These are phyloP conservation scores for Thymelicus acteon DNA, from an alignment of 2,888 invertebrate genomes.

Conservation along the genomic window DNA sequence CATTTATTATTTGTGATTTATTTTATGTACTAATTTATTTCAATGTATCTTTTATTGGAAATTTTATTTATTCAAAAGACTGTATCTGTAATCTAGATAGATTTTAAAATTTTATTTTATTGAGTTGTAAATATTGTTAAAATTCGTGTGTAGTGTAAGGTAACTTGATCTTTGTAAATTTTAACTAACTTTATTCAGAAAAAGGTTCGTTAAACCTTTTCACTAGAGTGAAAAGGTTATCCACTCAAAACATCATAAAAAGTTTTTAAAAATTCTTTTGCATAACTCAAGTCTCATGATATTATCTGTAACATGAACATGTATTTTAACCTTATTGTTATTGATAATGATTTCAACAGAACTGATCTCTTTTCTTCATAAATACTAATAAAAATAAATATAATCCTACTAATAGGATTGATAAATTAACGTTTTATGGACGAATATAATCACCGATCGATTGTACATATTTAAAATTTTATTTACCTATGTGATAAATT, in stretches of 20 bases:
- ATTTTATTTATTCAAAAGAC: constrained; percentile 47
- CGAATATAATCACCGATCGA: constrained; percentile 75
- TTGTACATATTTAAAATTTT: constrained; percentile 45
- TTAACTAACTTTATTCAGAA: constrained; percentile 23
- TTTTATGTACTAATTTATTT: constrained; percentile 39
- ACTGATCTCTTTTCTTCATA: constrained; percentile 33
- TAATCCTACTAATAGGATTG: constrained; percentile 21
- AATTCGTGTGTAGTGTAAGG: constrained; percentile 18
- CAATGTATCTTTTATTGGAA: constrained; percentile 27
- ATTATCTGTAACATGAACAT: no score
- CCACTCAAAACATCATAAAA: constrained; percentile 48
- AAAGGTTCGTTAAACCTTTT: no score
- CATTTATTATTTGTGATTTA: constrained; percentile 32
- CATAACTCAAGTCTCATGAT: no score
- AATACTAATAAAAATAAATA: no score
- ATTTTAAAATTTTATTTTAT: constrained; percentile 44
- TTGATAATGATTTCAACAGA: neutral
- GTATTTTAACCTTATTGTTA: neutral
- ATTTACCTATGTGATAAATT: constrained; percentile 36
- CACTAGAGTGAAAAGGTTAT: no score
- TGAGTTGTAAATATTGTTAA: constrained; percentile 45
- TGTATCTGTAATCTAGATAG: constrained; percentile 40
- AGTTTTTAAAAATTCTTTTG: neutral
- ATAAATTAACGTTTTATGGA: constrained; percentile 55
- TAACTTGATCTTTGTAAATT: constrained; percentile 45